Evolutionary conservation across 2,888 invertebrate genomes (phyloP), one percentile per base, ranked within the genome.

Genomic region (Rambutsinella grinnellia): DNA sequence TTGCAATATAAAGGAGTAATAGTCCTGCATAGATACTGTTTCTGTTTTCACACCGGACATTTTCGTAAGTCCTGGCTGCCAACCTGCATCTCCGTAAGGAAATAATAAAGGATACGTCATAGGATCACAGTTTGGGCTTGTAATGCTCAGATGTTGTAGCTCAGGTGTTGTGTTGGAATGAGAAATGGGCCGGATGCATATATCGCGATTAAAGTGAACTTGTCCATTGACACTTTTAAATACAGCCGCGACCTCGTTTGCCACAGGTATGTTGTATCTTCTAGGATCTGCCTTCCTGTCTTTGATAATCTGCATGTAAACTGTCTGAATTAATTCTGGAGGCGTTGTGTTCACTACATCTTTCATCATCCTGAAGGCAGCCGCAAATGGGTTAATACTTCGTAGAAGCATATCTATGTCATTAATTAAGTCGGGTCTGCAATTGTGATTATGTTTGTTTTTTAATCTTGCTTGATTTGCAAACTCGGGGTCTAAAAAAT

Each of bases 71-170:
- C 51, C 28, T 15, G 23, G 19, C 21, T 60, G 60, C 79, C 82
- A 83, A 8, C 82, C 80, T 3, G n/a, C 10, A 2, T 83, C 81
- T 17, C 84, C 83, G n/a, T 26, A 26, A 8, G 83, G 82, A 49
- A 83, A 84, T 1, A 84, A 60, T 15, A 84, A 8, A 8, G 81
- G 80, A 53, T 84, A 84, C 1, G 66, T 62, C 81, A 84, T 82
- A 15, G 84, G 78, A 65, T 84, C 83, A 23, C 51, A 69, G 56
- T 79, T 76, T 23, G 77, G 79, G 62, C 79, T 80, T 8, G 6
- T 36, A n/a, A 70, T 57, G 0, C 36, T 47, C 3, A 82, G 76
- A 15, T 23, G 36, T 36, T 76, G 23, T 2, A 53, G 6, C n/a
- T 15, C n/a, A 5, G 49, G 3, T 0, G 23, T 44, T 19, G 13